Evolutionary conservation across 2,888 invertebrate species (phyloP).

Genomic region (Halictus quadricinctus): DNA sequence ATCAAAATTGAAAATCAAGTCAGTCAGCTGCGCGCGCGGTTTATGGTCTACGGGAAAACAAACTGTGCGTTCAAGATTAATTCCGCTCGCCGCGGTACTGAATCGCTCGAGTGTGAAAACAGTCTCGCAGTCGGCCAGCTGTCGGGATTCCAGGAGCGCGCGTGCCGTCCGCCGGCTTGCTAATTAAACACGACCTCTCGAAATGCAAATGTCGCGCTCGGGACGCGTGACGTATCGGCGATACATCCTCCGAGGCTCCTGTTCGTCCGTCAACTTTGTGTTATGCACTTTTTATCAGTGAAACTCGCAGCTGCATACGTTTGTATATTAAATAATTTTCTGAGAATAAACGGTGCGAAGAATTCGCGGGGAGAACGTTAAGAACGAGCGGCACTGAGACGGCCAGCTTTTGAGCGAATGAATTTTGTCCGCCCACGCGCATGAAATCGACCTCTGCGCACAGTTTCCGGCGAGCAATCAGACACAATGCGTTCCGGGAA

Average conservation of each 20-base stretch:
- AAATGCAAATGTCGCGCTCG: constrained; percentile 18
- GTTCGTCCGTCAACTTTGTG: neutral
- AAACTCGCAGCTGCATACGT: too few species aligned
- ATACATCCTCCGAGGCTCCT: neutral
- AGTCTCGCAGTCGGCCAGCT: neutral
- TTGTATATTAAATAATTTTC: neutral
- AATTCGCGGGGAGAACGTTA: neutral
- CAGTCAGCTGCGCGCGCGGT: neutral
- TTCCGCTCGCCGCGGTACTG: constrained; percentile 5
- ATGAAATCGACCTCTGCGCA: constrained; percentile 14
- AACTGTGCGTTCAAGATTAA: constrained; percentile 1
- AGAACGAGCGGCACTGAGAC: neutral
- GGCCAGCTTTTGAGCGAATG: neutral
- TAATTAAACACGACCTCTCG: constrained; percentile 18
- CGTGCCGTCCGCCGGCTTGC: neutral
- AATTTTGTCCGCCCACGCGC: neutral
- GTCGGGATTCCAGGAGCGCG: constrained; percentile 15
- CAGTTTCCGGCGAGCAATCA: constrained; percentile 16
- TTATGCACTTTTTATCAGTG: too few species aligned
- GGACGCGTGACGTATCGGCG: constrained; percentile 5
- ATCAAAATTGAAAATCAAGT: constrained; percentile 14
- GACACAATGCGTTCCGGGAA: constrained; percentile 8
- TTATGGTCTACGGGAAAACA: neutral
- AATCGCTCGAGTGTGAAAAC: neutral
- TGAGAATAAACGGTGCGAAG: neutral